Base-by-base conservation (phyloP, 2,797 vertebrate species). In the Coregonus sp. region DNA sequence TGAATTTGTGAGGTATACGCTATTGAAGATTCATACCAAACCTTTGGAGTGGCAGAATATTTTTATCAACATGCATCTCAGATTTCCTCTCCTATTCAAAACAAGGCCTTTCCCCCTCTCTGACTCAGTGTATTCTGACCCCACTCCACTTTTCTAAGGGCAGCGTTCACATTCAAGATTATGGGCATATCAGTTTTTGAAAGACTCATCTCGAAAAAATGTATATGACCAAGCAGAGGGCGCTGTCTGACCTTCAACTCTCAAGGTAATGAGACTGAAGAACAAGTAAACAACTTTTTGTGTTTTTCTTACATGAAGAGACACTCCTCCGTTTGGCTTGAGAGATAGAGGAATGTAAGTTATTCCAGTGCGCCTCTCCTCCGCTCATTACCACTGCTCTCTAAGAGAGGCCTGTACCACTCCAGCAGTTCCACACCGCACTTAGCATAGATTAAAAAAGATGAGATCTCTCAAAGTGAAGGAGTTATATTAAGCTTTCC, bases 401-500 rank as follows among this genome's bases (percentile, higher is more conserved):
- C 35, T 40, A 4, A 33, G 68, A n/a, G 33, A 47, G 6, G 67
- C 15, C 15, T 18, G 31, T 35, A 37, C 18, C 33, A 69, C 33
- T n/a, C 14, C 67, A n/a, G 35, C 67, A 69, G 11, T 35, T 35
- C 35, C 33, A 40, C 18, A 37, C 33, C 3, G 9, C 78, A 81
- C 82, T 85, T 85, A 81, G 80, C 81, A 75, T 74, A 83, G 82
- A 83, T 79, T 87, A 85, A 79, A 85, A 81, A 82, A 80, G 81
- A 87, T 86, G 84, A 86, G 66, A 85, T 86, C 70, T 82, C 82
- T 86, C 56, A 86, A 86, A 88, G 84, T 81, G 80, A 78, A 67
- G 78, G 83, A 87, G 83, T 88, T 84, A 89, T 73, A 82, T 81
- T 77, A 86, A 85, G 82, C 84, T 85, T 78, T 86, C 82, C 86